Evolutionary conservation across 2,797 vertebrate species (phyloP).

Genomic region (Fundulus diaphanus): DNA sequence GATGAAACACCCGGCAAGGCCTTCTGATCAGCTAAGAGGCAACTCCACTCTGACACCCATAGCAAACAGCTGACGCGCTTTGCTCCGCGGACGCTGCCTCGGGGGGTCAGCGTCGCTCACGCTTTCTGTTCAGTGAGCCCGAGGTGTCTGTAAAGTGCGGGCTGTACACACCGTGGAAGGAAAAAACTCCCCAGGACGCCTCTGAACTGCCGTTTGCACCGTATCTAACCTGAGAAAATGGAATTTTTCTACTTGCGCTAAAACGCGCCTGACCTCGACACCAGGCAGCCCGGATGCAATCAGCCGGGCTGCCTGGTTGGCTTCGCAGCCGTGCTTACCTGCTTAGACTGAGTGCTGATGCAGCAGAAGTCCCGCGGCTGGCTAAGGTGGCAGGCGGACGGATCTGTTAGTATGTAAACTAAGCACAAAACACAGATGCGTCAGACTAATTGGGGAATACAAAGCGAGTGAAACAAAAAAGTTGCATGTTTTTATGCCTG

Average conservation of each 20-base stretch:
- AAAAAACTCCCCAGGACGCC: neutral
- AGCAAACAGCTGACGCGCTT: constrained; percentile 32
- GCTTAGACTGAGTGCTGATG: constrained; percentile 90
- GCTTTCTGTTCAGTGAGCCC: constrained; percentile 11
- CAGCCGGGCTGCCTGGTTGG: constrained; percentile 7
- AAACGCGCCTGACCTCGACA: neutral
- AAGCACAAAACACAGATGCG: constrained; percentile 40
- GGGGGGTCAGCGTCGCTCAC: constrained; percentile 27
- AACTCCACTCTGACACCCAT: constrained; percentile 26
- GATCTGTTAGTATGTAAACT: constrained; percentile 92
- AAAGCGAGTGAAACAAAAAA: neutral
- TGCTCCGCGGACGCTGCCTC: constrained; percentile 36
- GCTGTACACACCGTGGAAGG: constrained; percentile 23
- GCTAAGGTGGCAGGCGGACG: constrained; percentile 88
- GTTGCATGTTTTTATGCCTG: neutral
- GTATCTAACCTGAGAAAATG: constrained; percentile 7
- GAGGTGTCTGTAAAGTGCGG: constrained; percentile 15
- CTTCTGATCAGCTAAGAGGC: constrained; percentile 48
- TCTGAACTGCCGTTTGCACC: constrained; percentile 9
- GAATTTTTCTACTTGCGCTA: constrained; percentile 17
- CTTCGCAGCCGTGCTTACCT: constrained; percentile 80
- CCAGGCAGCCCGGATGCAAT: constrained; percentile 20
- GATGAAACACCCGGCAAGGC: constrained; percentile 41
- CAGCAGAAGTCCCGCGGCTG: constrained; percentile 98
- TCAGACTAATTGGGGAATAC: neutral